Evolutionary conservation across 2,888 invertebrate genomes (phyloP).

Genomic region (Idaea aversata): DNA sequence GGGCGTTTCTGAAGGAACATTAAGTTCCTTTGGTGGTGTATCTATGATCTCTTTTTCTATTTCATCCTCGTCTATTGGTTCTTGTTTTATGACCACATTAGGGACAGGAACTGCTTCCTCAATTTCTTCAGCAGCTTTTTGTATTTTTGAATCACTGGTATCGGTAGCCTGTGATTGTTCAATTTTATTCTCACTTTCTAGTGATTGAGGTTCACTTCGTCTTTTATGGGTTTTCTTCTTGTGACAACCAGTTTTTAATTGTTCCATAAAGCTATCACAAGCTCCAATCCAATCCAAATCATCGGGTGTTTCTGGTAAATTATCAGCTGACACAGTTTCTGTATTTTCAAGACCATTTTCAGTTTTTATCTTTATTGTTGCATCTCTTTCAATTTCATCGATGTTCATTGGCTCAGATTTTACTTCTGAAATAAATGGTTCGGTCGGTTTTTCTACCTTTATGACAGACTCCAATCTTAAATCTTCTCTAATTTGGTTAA

Average conservation of each 20-base stretch:
- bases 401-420: conserved; percentile 85
- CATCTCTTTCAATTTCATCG: conserved; percentile 82
- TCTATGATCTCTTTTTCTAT: conserved; percentile 28
- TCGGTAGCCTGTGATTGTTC: conserved; percentile 18
- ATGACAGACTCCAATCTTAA: conserved; percentile 78
- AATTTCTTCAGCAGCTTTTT: conserved; percentile 17
- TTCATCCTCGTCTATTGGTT: conserved; percentile 65
- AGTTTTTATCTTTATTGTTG: conserved; percentile 66
- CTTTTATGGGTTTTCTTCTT: conserved; percentile 80
- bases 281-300: conserved; percentile 83
- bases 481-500: conserved; percentile 74
- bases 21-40: conserved; percentile 10
- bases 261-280: conserved; percentile 89
- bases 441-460: conserved; percentile 80
- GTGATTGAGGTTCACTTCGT: conserved; percentile 33
- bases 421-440: conserved; percentile 77
- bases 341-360: conserved; percentile 51
- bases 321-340: conserved; percentile 34
- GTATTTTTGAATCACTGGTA: conserved; percentile 15
- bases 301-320: conserved; percentile 35
- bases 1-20: conserved; percentile 11
- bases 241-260: conserved; percentile 81
- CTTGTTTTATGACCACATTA: conserved; percentile 49
- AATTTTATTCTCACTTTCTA: conserved; percentile 25
- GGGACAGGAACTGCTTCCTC: conserved; percentile 17